These are phyloP conservation scores for Nycticorax nycticorax DNA, from an alignment of 2,113 vertebrate genomes.

Conservation along the genomic window DNA sequence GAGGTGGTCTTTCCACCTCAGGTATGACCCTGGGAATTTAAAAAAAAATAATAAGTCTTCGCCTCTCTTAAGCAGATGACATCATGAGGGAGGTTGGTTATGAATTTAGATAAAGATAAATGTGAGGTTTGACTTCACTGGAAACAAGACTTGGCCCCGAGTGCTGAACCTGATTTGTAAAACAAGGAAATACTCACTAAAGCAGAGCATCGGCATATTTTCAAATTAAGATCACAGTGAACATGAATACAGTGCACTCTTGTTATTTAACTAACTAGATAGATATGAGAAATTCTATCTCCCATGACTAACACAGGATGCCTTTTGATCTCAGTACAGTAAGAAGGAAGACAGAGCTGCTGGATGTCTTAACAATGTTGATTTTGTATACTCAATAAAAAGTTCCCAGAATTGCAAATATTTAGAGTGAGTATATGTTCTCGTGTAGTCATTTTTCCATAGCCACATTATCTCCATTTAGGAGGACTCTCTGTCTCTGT, in stretches of 20 bases:
- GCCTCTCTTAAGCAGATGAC: background rate
- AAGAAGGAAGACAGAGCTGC: constrained; percentile 19
- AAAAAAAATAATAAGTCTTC: background rate
- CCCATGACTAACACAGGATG: constrained; percentile 18
- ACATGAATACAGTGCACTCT: constrained; percentile 43
- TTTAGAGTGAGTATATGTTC: background rate
- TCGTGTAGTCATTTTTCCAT: background rate
- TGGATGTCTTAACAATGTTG: constrained; percentile 41
- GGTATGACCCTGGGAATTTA: background rate
- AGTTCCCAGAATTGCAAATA: constrained; percentile 23
- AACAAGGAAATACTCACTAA: constrained; percentile 15
- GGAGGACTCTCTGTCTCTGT: background rate
- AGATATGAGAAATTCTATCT: constrained; percentile 42
- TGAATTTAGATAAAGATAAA: background rate
- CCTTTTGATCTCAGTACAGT: constrained; percentile 43
- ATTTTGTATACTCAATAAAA: constrained; percentile 29
- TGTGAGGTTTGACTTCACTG: background rate
- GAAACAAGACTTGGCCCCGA: background rate
- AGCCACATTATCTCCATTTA: background rate
- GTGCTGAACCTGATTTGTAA: constrained; percentile 22
- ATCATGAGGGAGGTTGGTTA: background rate
- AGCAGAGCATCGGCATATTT: constrained; percentile 13
- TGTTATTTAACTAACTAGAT: constrained; percentile 48
- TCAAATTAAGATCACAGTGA: constrained; percentile 54
- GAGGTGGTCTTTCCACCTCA: background rate